These are phyloP conservation scores for Agrilus biguttatus DNA, from an alignment of 2,888 invertebrate genomes.

Conservation along the genomic window DNA sequence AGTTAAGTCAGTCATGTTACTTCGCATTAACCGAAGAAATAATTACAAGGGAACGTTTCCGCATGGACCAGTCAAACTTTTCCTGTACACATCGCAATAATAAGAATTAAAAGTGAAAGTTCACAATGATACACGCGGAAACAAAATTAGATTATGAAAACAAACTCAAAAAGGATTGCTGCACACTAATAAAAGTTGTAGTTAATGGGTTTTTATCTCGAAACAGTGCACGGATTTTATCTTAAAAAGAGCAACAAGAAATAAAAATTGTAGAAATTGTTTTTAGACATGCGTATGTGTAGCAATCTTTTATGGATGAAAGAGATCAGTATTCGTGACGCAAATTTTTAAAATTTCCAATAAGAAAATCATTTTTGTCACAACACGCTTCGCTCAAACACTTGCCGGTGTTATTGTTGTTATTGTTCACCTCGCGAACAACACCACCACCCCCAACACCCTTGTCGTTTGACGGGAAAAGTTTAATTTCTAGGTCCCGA, in stretches of 20 bases:
- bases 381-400: constrained; percentile 3
- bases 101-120: constrained; percentile 10
- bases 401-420: constrained; percentile 4
- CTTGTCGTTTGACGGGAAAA: constrained; percentile 34
- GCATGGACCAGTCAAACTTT: constrained; percentile 20
- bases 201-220: too few relatives aligned
- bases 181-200: too few relatives aligned
- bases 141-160: constrained; percentile 1
- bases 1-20: constrained; percentile 3
- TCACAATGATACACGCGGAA: constrained; percentile 18
- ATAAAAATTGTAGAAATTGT: too few relatives aligned
- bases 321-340: too few relatives aligned
- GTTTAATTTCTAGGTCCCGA: constrained; percentile 64
- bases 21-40: too few relatives aligned
- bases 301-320: too few relatives aligned
- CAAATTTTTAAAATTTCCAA: neutral
- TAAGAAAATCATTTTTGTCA: neutral
- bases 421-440: constrained; percentile 1
- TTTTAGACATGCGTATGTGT: too few relatives aligned
- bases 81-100: constrained; percentile 7
- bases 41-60: constrained; percentile 11
- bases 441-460: constrained; percentile 3
- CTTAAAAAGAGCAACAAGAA: too few relatives aligned
- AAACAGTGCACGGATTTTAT: too few relatives aligned
- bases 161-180: neutral